These are phyloP conservation scores for Drosophila peninsularis DNA, from an alignment of 2,888 invertebrate species.

Conservation along the genomic window DNA sequence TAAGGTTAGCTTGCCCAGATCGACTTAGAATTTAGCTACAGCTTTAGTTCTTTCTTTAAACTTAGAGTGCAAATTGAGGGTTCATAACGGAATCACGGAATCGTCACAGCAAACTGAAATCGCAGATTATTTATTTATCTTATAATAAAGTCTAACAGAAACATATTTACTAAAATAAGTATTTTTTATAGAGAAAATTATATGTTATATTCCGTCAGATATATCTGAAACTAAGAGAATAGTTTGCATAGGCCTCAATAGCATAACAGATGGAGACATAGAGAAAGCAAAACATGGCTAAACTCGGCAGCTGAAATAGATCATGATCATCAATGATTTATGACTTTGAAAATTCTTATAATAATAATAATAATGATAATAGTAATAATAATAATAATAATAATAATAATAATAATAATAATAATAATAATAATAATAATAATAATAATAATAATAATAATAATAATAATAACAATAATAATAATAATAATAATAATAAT, in stretches of 20 bases:
- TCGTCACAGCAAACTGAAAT: not conserved
- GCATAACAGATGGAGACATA: not conserved
- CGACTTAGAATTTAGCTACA: not conserved
- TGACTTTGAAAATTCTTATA: not conserved
- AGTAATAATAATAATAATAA: not conserved
- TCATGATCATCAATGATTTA: too few species aligned
- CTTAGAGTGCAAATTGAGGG: not conserved
- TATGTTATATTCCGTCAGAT: not conserved
- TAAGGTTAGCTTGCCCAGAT: slow-evolving; percentile 6
- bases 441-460: too few species aligned
- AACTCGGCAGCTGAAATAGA: not conserved
- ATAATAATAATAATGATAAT: not conserved
- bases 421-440: too few species aligned
- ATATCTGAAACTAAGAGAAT: too few species aligned
- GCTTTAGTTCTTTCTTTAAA: not conserved
- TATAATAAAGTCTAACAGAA: not conserved
- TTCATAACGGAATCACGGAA: too few species aligned
- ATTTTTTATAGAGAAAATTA: not conserved
- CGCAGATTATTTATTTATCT: not conserved
- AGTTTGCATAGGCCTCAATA: not conserved
- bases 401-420: too few species aligned
- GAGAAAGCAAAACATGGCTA: not conserved
- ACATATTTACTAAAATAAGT: not conserved
- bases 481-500: too few species aligned
- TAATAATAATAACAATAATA: too few species aligned